Percentiles rank a stretch among this genome's conserved stretches.
Conservation (phyloP, 2,888 invertebrate genomes). For the Acronicta leporina region DNA sequence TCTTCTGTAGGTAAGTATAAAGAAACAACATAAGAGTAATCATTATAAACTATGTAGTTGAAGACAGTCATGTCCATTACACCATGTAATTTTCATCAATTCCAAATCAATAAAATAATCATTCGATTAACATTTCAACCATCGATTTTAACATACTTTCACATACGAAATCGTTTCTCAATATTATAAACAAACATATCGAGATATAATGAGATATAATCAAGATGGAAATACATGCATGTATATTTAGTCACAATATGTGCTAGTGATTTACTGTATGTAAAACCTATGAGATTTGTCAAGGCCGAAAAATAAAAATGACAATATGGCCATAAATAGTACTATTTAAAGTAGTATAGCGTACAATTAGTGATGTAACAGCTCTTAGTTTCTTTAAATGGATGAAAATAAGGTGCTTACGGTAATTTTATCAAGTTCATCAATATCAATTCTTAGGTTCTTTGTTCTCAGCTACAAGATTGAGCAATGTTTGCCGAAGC, state of each 20-base stretch:
- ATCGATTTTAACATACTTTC: conserved; percentile 53
- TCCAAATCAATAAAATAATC: conserved; percentile 46
- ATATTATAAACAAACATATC: conserved; percentile 69
- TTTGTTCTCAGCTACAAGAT: too few species aligned
- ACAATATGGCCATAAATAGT: too few species aligned
- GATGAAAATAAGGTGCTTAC: too few species aligned
- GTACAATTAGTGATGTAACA: too few species aligned
- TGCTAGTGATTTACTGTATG: conserved; percentile 14
- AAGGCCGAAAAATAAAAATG: conserved; percentile 24
- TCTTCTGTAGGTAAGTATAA: too few species aligned
- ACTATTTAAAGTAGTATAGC: too few species aligned
- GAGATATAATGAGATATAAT: conserved; percentile 76
- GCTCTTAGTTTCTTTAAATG: too few species aligned
- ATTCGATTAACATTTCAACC: conserved; percentile 52
- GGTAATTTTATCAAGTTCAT: too few species aligned
- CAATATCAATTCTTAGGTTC: too few species aligned
- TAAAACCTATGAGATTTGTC: background rate
- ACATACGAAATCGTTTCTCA: conserved; percentile 57
- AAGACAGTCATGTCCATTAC: too few species aligned
- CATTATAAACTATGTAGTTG: too few species aligned
- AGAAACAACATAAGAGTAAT: too few species aligned
- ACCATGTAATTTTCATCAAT: conserved; percentile 43
- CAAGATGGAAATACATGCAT: conserved; percentile 69
- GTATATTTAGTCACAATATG: conserved; percentile 54
- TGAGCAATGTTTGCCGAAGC: conserved; percentile 1